Evolutionary conservation across 1,140 invertebrate genomes (phyloP).

Genomic region (Scaptomyza graminum): DNA sequence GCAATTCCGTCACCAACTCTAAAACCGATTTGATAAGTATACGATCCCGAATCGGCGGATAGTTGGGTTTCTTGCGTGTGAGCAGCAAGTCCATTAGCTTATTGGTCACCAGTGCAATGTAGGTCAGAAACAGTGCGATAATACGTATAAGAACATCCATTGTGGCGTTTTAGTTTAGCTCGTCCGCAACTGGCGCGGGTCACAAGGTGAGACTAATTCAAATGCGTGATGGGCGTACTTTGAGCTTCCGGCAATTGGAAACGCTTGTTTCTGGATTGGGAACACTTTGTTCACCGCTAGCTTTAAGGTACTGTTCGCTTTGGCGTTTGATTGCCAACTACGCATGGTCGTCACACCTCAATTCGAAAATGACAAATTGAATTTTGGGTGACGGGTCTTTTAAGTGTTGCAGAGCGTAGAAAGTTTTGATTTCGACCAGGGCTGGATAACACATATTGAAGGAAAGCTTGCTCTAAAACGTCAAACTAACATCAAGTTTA

Average conservation of each 20-base stretch:
- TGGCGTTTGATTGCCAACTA: constrained; percentile 49
- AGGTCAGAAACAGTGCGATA: constrained; percentile 50
- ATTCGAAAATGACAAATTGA: constrained; percentile 21
- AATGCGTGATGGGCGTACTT: constrained; percentile 29
- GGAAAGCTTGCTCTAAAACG: too few species aligned
- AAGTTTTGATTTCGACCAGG: constrained; percentile 18
- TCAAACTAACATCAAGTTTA: too few species aligned
- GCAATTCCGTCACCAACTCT: constrained; percentile 58
- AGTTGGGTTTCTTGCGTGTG: constrained; percentile 39
- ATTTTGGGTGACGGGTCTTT: constrained; percentile 36
- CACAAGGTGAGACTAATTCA: constrained; percentile 37
- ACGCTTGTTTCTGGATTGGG: not conserved
- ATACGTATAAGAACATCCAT: constrained; percentile 67
- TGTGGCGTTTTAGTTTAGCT: not conserved
- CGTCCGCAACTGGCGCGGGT: constrained; percentile 11
- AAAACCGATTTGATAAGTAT: constrained; percentile 61
- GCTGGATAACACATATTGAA: not conserved
- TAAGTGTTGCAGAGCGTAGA: constrained; percentile 3
- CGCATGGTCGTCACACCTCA: constrained; percentile 11
- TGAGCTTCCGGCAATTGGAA: constrained; percentile 18
- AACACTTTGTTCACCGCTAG: not conserved
- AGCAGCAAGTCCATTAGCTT: constrained; percentile 36
- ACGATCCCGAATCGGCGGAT: constrained; percentile 54
- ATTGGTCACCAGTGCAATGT: constrained; percentile 48
- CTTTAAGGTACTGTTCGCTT: constrained; percentile 23